These are phyloP conservation scores for Chloroceryle inda DNA, from an alignment of 2,797 vertebrate species.

Conservation along the genomic window DNA sequence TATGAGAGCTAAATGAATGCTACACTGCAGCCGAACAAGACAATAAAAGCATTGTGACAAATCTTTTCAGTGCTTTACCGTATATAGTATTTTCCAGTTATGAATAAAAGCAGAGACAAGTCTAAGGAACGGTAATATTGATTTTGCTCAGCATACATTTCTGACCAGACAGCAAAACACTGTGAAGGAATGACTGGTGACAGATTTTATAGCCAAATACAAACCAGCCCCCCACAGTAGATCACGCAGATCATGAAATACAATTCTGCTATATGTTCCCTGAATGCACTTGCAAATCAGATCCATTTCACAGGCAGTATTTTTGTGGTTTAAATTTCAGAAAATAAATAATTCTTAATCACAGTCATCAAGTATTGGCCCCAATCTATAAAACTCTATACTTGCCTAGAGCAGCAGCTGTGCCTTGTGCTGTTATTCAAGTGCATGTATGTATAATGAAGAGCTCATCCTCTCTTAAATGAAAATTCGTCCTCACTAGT, in stretches of 20 bases:
- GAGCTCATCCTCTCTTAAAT: not conserved
- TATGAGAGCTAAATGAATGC: not conserved
- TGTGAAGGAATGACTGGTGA: not conserved
- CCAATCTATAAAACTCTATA: not conserved
- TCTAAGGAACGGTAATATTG: slow-evolving; percentile 28
- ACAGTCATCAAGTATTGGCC: accelerated
- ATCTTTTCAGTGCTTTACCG: not conserved
- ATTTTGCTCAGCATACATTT: slow-evolving; percentile 23
- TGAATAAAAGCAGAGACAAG: slow-evolving; percentile 30
- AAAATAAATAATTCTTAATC: not conserved
- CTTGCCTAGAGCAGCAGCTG: not conserved
- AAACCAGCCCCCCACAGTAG: not conserved
- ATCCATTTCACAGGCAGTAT: not conserved
- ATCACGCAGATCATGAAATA: not conserved
- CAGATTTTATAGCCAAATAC: not conserved
- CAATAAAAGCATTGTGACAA: slow-evolving; percentile 20
- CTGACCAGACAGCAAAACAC: not conserved
- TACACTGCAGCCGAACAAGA: not conserved
- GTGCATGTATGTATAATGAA: accelerated
- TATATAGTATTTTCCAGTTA: not conserved
- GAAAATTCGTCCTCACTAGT: not conserved
- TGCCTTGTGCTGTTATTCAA: not conserved
- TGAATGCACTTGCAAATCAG: not conserved
- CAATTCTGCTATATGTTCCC: accelerated
- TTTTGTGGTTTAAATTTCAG: not conserved